A percentile compares a stretch with the other conserved stretches of the same genome.
These are phyloP conservation scores for Emys orbicularis DNA, from an alignment of 2,797 vertebrate species.

Conservation along the genomic window DNA sequence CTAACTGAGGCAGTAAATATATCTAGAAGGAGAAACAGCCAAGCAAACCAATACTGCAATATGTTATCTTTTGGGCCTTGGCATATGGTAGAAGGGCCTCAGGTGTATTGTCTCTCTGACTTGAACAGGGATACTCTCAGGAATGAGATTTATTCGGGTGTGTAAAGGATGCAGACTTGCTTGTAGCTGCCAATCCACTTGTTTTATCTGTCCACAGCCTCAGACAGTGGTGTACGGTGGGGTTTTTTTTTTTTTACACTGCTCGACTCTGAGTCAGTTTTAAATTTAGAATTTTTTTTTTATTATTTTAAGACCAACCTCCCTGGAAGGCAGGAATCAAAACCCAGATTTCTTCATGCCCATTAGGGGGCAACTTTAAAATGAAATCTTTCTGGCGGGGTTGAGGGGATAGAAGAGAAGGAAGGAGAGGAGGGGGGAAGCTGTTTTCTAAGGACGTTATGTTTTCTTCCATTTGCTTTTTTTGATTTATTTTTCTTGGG, in stretches of 20 bases:
- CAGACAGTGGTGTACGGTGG: not conserved
- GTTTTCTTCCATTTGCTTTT: slow-evolving; percentile 74
- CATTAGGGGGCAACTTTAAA: slow-evolving; percentile 75
- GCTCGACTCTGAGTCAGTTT: slow-evolving; percentile 60
- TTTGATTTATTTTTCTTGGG: slow-evolving; percentile 65
- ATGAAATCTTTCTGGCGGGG: slow-evolving; percentile 69
- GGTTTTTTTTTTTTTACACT: slow-evolving; percentile 13
- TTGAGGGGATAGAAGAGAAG: slow-evolving; percentile 60
- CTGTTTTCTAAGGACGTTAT: slow-evolving; percentile 55
- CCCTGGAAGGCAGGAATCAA: slow-evolving; percentile 66
- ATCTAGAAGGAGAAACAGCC: slow-evolving; percentile 19
- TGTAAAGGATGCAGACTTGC: not conserved
- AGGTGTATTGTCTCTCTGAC: slow-evolving; percentile 46
- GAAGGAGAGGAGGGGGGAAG: slow-evolving; percentile 35
- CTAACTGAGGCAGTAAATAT: not conserved
- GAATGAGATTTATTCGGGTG: slow-evolving; percentile 30
- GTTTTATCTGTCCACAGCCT: slow-evolving; percentile 39
- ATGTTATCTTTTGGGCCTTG: slow-evolving; percentile 47
- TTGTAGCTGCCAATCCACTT: not conserved
- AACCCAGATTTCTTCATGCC: slow-evolving; percentile 15
- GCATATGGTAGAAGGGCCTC: slow-evolving; percentile 38
- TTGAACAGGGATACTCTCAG: not conserved
- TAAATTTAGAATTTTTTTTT: slow-evolving; percentile 58
- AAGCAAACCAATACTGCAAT: not conserved
- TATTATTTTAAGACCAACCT: slow-evolving; percentile 48